Conservation (phyloP, 2,797 vertebrate species). For the Amniataba percoides region DNA sequence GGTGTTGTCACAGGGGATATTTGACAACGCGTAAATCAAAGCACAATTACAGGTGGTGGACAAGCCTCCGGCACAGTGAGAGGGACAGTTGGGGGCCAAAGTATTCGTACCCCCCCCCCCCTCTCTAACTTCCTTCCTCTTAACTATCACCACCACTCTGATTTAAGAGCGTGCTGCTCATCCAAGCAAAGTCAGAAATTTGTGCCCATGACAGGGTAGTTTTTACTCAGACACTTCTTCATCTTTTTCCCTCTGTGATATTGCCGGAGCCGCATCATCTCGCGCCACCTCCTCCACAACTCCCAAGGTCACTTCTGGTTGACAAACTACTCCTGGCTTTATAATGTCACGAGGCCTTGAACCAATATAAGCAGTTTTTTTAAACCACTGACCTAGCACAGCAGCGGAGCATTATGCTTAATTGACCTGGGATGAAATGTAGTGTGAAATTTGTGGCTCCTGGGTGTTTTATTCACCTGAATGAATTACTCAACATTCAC, state of each 20-base stretch:
- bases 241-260: constrained; percentile 61
- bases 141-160: constrained; percentile 69
- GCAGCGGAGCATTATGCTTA: constrained; percentile 81
- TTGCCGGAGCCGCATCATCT: constrained; percentile 58
- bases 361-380: constrained; percentile 72
- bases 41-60: constrained; percentile 86
- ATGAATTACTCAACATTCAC: constrained; percentile 83
- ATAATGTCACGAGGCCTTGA: constrained; percentile 78
- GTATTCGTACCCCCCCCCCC: constrained; percentile 49
- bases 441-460: constrained; percentile 83
- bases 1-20: constrained; percentile 83
- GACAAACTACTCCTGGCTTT: constrained; percentile 76
- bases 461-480: constrained; percentile 80
- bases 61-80: constrained; percentile 43
- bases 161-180: constrained; percentile 77
- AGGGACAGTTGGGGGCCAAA: constrained; percentile 58
- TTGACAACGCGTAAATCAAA: constrained; percentile 87
- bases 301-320: constrained; percentile 84
- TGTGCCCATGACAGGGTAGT: constrained; percentile 71
- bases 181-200: constrained; percentile 75
- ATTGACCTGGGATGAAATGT: constrained; percentile 86
- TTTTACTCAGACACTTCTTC: constrained; percentile 75
- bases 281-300: constrained; percentile 69
- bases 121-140: constrained; percentile 60
- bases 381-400: constrained; percentile 73